Conservation (phyloP, 2,888 invertebrate genomes). For the Phymatocera aterrima region DNA sequence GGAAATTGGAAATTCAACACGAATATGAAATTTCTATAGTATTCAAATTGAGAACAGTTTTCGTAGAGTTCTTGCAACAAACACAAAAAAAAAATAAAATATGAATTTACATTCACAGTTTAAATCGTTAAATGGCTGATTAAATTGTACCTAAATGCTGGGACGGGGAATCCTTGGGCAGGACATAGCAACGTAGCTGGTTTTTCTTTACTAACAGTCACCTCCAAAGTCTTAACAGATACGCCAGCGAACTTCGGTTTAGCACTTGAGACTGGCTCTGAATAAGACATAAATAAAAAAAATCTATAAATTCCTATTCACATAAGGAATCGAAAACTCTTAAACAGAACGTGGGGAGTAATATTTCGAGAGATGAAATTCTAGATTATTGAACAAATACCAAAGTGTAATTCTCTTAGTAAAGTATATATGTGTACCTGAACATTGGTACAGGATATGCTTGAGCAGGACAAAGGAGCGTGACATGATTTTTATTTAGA, state of each 20-base stretch:
- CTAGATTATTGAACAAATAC: not conserved
- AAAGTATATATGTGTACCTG: slow-evolving; percentile 71
- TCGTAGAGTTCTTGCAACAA: slow-evolving; percentile 20
- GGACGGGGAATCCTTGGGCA: slow-evolving; percentile 79
- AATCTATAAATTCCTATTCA: slow-evolving; percentile 1
- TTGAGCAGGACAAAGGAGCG: slow-evolving; percentile 83
- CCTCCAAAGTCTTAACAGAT: slow-evolving; percentile 65
- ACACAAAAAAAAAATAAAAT: slow-evolving; percentile 20
- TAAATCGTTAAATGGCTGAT: slow-evolving; percentile 27
- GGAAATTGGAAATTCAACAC: slow-evolving; percentile 53
- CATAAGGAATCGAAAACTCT: slow-evolving; percentile 15
- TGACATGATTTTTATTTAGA: slow-evolving; percentile 62
- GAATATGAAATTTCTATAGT: slow-evolving; percentile 13
- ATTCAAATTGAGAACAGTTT: slow-evolving; percentile 36
- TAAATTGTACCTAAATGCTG: slow-evolving; percentile 77
- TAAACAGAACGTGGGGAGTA: not conserved
- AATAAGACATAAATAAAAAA: slow-evolving; percentile 44
- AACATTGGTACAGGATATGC: slow-evolving; percentile 78
- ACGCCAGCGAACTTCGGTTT: slow-evolving; percentile 78
- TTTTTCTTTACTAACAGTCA: slow-evolving; percentile 69
- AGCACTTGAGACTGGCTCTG: slow-evolving; percentile 86
- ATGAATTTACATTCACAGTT: slow-evolving; percentile 21
- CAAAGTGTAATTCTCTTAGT: too few relatives aligned
- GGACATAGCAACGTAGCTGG: slow-evolving; percentile 76
- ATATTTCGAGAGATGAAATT: not conserved